Conservation (phyloP, 2,888 invertebrate genomes). For the Alsophila aescularia region DNA sequence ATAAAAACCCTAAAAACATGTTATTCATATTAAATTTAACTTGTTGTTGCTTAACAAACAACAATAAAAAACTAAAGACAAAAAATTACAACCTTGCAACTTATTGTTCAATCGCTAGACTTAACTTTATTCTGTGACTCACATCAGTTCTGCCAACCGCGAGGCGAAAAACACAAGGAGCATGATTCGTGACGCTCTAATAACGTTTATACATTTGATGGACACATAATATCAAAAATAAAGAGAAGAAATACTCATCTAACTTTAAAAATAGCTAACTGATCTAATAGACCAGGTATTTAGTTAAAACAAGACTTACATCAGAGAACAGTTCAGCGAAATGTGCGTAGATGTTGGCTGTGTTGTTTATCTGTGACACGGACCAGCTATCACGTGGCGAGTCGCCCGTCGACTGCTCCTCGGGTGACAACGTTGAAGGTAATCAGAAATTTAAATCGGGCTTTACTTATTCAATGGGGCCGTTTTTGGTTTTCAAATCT, state of each 20-base stretch:
- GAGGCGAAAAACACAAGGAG: neutral
- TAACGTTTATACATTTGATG: neutral
- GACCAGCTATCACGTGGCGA: slow-evolving; percentile 54
- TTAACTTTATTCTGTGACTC: too few species aligned
- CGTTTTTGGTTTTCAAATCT: slow-evolving; percentile 17
- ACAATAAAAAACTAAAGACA: too few species aligned
- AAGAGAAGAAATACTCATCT: too few species aligned
- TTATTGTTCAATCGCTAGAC: too few species aligned
- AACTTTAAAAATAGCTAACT: too few species aligned
- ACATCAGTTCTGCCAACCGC: slow-evolving; percentile 3
- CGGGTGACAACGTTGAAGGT: slow-evolving; percentile 22
- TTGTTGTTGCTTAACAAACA: too few species aligned
- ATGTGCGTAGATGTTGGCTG: slow-evolving; percentile 2
- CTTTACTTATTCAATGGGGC: neutral
- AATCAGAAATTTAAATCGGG: slow-evolving; percentile 17
- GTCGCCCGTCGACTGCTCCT: slow-evolving; percentile 50
- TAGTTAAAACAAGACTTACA: slow-evolving; percentile 8
- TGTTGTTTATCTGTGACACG: slow-evolving; percentile 17
- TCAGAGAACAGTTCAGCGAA: neutral
- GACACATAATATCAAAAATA: neutral
- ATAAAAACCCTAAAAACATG: too few species aligned
- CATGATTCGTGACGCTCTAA: neutral
- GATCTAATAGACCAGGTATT: too few species aligned
- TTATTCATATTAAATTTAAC: too few species aligned
- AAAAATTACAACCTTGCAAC: too few species aligned